These are phyloP conservation scores for Motacilla tschutschensis DNA, from an alignment of 2,113 vertebrate species.

Conservation along the genomic window DNA sequence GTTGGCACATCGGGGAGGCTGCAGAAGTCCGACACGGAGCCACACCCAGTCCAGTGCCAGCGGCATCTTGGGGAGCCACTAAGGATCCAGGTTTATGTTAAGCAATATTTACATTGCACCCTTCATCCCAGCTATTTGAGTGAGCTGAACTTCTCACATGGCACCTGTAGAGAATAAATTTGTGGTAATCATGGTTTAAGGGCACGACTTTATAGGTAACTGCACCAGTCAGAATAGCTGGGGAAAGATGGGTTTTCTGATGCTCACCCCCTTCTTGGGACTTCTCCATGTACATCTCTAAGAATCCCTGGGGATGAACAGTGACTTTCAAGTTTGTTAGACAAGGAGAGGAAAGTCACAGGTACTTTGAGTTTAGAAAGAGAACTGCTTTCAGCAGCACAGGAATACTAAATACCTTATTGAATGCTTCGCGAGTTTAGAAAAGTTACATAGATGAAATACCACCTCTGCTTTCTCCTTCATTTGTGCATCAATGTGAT, in stretches of 20 bases:
- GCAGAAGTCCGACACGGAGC: neutral
- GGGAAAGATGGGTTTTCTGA: neutral
- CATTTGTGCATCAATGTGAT: neutral
- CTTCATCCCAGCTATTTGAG: neutral
- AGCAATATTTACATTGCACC: neutral
- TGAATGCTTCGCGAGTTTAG: neutral
- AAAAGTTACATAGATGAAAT: neutral
- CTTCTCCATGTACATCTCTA: too few species aligned
- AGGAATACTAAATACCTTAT: neutral
- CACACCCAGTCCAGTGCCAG: rapidly evolving
- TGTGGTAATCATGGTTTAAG: neutral
- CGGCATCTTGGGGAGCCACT: rapidly evolving
- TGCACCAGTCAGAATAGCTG: neutral
- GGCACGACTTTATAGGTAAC: neutral
- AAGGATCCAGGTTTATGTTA: neutral
- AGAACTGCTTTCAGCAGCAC: neutral
- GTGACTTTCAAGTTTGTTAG: neutral
- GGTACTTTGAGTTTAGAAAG: neutral
- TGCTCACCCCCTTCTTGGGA: rapidly evolving
- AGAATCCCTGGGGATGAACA: neutral
- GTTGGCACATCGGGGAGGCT: neutral
- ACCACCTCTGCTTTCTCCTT: neutral
- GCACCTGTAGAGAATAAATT: neutral
- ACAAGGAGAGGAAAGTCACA: neutral
- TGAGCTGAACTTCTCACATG: neutral